Percentiles rank a stretch among this genome's conserved stretches.
Conservation (phyloP, 2,888 invertebrate species). For the Oscheius sp. region DNA sequence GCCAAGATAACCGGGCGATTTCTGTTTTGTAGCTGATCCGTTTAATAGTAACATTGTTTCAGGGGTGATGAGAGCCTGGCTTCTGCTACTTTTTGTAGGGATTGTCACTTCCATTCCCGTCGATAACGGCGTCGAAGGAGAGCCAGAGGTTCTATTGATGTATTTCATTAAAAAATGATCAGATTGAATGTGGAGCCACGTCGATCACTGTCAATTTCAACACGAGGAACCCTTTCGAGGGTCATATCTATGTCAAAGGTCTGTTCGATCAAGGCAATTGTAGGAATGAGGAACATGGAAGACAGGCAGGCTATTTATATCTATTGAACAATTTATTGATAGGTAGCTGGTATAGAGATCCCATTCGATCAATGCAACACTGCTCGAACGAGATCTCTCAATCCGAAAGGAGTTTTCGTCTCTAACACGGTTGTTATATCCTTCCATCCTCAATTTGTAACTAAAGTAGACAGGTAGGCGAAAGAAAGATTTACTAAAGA, state of each 20-base stretch:
- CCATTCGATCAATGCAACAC: slow-evolving; percentile 60
- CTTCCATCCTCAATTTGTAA: slow-evolving; percentile 70
- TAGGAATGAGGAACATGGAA: slow-evolving; percentile 47
- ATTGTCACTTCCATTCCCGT: slow-evolving; percentile 54
- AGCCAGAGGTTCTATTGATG: slow-evolving; percentile 54
- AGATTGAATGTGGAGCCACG: slow-evolving; percentile 69
- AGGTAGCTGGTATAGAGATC: slow-evolving; percentile 69
- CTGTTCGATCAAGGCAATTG: slow-evolving; percentile 55
- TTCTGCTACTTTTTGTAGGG: slow-evolving; percentile 13
- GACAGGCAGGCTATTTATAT: slow-evolving; percentile 54
- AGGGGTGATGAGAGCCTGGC: slow-evolving; percentile 20
- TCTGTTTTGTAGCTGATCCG: no score
- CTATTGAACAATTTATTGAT: not conserved
- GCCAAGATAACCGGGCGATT: no score
- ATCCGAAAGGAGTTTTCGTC: slow-evolving; percentile 70
- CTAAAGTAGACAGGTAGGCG: slow-evolving; percentile 56
- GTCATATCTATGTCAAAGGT: slow-evolving; percentile 63
- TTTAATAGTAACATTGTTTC: no score
- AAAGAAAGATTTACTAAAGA: no score
- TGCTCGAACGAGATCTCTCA: slow-evolving; percentile 67
- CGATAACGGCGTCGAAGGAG: slow-evolving; percentile 65
- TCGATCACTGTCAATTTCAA: slow-evolving; percentile 66
- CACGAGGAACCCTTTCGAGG: slow-evolving; percentile 58
- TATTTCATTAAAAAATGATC: no score
- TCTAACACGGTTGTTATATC: slow-evolving; percentile 69